Base-by-base conservation (phyloP, 2,113 vertebrate species). In the Cynopterus brachyotis region DNA sequence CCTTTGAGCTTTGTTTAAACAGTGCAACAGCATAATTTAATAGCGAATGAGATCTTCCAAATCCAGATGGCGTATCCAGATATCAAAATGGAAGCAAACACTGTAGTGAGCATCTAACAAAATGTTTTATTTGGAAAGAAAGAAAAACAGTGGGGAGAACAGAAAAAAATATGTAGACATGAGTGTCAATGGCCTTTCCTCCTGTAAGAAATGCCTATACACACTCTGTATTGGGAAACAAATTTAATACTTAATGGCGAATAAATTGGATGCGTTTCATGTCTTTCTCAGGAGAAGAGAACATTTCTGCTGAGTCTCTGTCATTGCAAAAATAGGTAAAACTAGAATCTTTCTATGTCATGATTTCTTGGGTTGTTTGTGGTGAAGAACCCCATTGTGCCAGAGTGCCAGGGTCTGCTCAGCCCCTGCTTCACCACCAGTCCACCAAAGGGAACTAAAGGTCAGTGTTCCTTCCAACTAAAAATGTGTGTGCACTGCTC, bases 11-110 rank as follows among this genome's bases (percentile, higher is more conserved):
- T 55, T 81, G 50, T 60, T 95, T 37, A 57, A 80, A 79, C 6
- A 76, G 9, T 53, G 6, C 24, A 89, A 60, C 8, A 35, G 40
- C 66, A 37, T 9, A 32, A 16, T 62, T 95, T 64, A 69, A 6
- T 19, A 37, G 42, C 47, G 45, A 84, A 88, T 3, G 2, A 57
- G n/a, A 73, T 76, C 73, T 69, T 94, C 37, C 24, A 53, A 84
- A 80, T 83, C 91, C 37, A 92, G 50, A 13, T 19, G 50, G 13
- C 15, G 1, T 79, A 26, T 81, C 24, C 24, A 84, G 10, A 75
- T 83, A 93, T 50, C 40, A 72, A 59, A 75, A 92, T 85, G 47
- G 72, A 95, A 90, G 80, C 13, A 89, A 86, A 55, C 9, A 78
- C 26, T 72, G 0, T 1, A 92, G n/a, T 80, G 60, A 92, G 66